A percentile compares a stretch with the other conserved stretches of the same genome.
Conservation (phyloP, 1,140 invertebrate genomes). For the Drosophila bipectinata region DNA sequence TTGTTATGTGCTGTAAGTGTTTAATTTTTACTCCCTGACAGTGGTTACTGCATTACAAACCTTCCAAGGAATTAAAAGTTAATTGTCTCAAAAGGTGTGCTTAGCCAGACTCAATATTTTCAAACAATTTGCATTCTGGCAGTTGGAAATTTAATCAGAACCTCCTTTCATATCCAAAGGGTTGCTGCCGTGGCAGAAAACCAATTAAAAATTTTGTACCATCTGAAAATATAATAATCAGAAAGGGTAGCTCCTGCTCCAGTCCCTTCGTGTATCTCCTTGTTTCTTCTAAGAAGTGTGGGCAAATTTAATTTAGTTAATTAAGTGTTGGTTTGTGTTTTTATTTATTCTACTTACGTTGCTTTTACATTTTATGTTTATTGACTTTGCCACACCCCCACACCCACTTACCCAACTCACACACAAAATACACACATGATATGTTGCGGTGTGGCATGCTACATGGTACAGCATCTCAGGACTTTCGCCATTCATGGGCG, state of each 20-base stretch:
- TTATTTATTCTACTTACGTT: conserved; percentile 74
- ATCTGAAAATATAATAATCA: conserved; percentile 69
- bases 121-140: conserved; percentile 26
- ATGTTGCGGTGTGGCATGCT: conserved; percentile 9
- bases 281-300: conserved; percentile 10
- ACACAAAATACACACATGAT: conserved; percentile 2
- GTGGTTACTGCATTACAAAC: neutral
- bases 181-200: conserved; percentile 28
- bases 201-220: conserved; percentile 70
- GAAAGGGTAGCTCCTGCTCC: conserved; percentile 22
- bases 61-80: neutral
- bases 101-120: conserved; percentile 18
- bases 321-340: conserved; percentile 64
- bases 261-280: neutral
- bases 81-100: neutral
- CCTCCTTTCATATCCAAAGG: conserved; percentile 18
- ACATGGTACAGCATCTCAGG: conserved; percentile 92
- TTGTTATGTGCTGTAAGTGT: conserved; percentile 98
- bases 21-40: neutral
- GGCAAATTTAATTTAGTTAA: conserved; percentile 79
- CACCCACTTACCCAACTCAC: conserved; percentile 17
- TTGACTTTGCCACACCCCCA: conserved; percentile 62
- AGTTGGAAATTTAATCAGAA: conserved; percentile 58
- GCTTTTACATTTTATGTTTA: conserved; percentile 79
- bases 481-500: conserved; percentile 98